Base-by-base conservation (phyloP, 2,797 vertebrate species). In the Trematomus bernacchii region DNA sequence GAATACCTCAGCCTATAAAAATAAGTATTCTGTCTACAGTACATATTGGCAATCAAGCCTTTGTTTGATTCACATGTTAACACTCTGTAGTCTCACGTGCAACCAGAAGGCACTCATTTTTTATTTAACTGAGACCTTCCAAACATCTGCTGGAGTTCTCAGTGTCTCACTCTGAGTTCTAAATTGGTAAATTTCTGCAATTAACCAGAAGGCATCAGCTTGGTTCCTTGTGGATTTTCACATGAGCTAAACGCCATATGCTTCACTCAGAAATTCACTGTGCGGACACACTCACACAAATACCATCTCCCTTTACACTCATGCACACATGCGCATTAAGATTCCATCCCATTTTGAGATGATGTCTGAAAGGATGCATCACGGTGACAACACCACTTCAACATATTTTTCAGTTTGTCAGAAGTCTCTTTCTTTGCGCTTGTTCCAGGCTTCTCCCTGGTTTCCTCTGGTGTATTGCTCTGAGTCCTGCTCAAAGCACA, bases 151-250 rank as follows among this genome's bases (percentile, higher is more conserved):
- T 61, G 13, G 65, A 83, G 73, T 81, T 89, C 80, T 88, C 77
- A 74, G 77, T 86, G 87, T 91, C 85, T 85, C 73, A 84, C 71
- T 72, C 63, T 72, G 60, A 82, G 80, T 88, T 89, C 77, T 82
- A 89, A 87, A 82, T 88, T 91, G 87, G 86, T 84, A 79, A 75
- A 88, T 92, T 84, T 86, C 72, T 85, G 82, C 84, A 93, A 92
- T 94, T 93, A 93, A 92, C 86, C 79, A 80, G 76, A 77, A 91
- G 88, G 84, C 85, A 89, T 89, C 88, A 87, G 84, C 87, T 80
- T 82, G 77, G 79, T 84, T 89, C 86, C 73, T 88, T 82, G 84
- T 89, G 86, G 87, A 83, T 85, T 84, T 88, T 79, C 82, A 57
- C 83, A 84, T 71, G 13, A 60, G 77, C 85, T 76, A 87, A 79